Evolutionary conservation across 2,113 vertebrate genomes (phyloP).

Genomic region (Ardeotis arabs): DNA sequence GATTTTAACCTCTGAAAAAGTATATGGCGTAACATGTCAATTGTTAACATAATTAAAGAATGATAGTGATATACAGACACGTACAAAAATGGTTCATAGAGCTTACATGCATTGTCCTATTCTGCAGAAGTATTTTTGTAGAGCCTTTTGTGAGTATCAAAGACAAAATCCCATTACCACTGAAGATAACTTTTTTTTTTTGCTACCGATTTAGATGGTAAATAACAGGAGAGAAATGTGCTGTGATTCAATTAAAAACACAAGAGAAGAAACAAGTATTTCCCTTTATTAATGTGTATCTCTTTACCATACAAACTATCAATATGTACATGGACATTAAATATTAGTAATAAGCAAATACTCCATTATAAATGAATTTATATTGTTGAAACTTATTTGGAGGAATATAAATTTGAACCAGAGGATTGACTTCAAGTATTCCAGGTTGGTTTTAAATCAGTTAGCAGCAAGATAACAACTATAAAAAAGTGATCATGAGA

Average conservation of each 20-base stretch:
- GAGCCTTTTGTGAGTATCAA: not conserved
- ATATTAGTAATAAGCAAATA: conserved; percentile 57
- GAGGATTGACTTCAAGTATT: conserved; percentile 28
- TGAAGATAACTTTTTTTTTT: not conserved
- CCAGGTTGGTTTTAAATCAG: conserved; percentile 17
- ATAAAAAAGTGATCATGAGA: not conserved
- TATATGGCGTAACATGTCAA: not conserved
- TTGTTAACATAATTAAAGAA: not conserved
- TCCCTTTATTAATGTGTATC: conserved; percentile 89
- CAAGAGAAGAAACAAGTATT: conserved; percentile 92
- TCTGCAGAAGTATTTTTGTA: not conserved
- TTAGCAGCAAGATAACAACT: conserved; percentile 17
- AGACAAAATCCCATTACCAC: not conserved
- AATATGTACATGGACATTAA: conserved; percentile 43
- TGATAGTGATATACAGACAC: not conserved
- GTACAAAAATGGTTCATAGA: not conserved
- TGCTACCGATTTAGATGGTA: not conserved
- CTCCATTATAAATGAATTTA: conserved; percentile 7
- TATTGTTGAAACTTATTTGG: not conserved
- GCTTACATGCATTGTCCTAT: not conserved
- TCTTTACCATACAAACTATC: conserved; percentile 62
- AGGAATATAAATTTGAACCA: conserved; percentile 6
- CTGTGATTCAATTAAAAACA: conserved; percentile 80
- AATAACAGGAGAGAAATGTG: conserved; percentile 14
- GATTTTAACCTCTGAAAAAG: not conserved